Base-by-base conservation (phyloP, 2,888 invertebrate species). In the Eucera pruinosa region DNA sequence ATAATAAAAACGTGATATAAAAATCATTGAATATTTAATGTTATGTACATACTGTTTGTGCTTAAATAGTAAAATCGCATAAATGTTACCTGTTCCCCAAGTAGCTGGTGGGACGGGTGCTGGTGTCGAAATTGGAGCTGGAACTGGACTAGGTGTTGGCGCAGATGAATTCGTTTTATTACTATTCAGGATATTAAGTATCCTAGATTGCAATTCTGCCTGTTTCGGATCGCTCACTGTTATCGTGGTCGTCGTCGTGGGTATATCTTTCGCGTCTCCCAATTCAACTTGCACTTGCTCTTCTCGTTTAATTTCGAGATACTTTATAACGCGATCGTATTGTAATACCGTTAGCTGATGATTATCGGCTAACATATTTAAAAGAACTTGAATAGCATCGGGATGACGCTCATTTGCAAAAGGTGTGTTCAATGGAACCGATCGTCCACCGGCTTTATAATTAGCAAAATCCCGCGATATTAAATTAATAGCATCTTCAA, bases 401-500 rank as follows among this genome's bases (percentile, higher is more conserved):
- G 92, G 91, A 87, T 92, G 91, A 69, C 90, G 89, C 0, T 94
- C 94, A 0, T 93, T 88, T 3, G 94, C 88, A 80, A 89, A 79
- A 0, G 94, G 93, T 45, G 93, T 93, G 66, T 94, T 93, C 78
- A 93, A 92, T 36, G 94, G 94, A 82, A 94, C 94, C 62, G 94
- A 93, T 90, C 94, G 93, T 71, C 93, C 93, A 23, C 94, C 94
- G 68, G 94, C 92, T 91, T 94, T 93, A 88, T 95, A 95, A 85
- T 91, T 93, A 30, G 94, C 94, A 88, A 95, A 96, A 87, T 97
- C 96, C 0, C 96, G 94, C 9, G 95, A 94, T 36, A 98, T 94
- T 78, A 98, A 93, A 81, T 94, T 94, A 72, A 98, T 93, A 0
- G 98, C 97, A 92, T 98, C 98, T 68, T 98, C 98, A 45, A 98